Conservation (phyloP, 2,888 invertebrate genomes). For the Epinotia bilunana region DNA sequence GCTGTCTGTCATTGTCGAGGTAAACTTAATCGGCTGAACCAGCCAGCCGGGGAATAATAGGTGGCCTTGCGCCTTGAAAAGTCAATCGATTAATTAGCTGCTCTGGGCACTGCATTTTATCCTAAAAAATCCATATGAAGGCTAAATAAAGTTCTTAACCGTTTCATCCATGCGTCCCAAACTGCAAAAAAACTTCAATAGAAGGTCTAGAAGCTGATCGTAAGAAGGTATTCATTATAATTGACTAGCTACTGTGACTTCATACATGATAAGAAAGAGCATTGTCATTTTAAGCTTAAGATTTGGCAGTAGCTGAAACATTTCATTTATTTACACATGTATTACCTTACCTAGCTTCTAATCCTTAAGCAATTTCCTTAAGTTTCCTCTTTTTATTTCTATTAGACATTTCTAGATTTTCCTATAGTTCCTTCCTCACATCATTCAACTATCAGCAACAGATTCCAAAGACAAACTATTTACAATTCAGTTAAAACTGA, state of each 20-base stretch:
- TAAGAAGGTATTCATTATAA: background rate
- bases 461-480: background rate
- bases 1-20: constrained; percentile 18
- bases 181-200: too few species aligned
- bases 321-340: too few species aligned
- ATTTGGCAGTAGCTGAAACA: too few species aligned
- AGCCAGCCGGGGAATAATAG: constrained; percentile 2
- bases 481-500: constrained; percentile 9
- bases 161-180: background rate
- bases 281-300: too few species aligned
- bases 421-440: background rate
- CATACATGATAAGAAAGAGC: too few species aligned
- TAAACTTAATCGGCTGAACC: constrained; percentile 19
- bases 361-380: background rate
- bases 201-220: background rate
- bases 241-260: too few species aligned
- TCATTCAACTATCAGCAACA: background rate
- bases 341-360: too few species aligned
- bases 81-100: constrained; percentile 14
- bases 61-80: constrained; percentile 16
- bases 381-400: background rate
- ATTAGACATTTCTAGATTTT: background rate
- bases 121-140: background rate
- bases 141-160: background rate
- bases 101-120: constrained; percentile 4